Evolutionary conservation across 2,888 invertebrate species (phyloP), one percentile per base, ranked within the genome.

Genomic region (Balanococcus diminutus): DNA sequence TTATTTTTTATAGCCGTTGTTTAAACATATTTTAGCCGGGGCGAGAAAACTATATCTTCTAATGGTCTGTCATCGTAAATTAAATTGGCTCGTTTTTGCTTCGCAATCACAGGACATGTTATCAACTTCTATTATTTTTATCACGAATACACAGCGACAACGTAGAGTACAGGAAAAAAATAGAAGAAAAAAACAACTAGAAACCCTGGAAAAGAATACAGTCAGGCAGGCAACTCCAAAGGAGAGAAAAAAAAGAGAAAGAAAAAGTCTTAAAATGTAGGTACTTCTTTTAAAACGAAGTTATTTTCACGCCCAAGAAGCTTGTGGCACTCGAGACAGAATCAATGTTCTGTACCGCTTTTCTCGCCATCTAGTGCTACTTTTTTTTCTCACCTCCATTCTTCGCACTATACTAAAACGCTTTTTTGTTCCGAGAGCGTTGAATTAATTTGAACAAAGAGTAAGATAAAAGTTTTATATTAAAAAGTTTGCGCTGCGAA

Each of bases 361-460:
- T n/a, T 51, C 51, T 67, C 56, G 56, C 19, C 56, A 0, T 25
- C 61, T 9, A 3, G 11, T 67, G 1, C 11, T 1, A 0, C 22
- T 67, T 67, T 67, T 67, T 67, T 67, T 25, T 25, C 28, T 67
- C 61, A 67, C 61, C 14, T 28, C 28, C 19, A 22, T 11, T 67
- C n/a, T 67, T 67, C 51, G 19, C 51, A 14, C 28, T 28, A 67
- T 28, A 67, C 25, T 67, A 67, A 67, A 67, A 67, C 28, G 61
- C 61, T 67, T 67, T 67, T 67, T 67, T 67, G 61, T 67, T 67
- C 14, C 61, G 28, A 67, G 28, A 22, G 28, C 61, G 61, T 28
- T 67, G 61, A 67, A 67, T 67, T 67, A 67, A 67, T 67, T 67
- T 67, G 61, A 67, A 67, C 61, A 67, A 67, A 67, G 61, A 67